Base-by-base conservation (phyloP, 2,113 vertebrate species). In the Nesogale talazaci region DNA sequence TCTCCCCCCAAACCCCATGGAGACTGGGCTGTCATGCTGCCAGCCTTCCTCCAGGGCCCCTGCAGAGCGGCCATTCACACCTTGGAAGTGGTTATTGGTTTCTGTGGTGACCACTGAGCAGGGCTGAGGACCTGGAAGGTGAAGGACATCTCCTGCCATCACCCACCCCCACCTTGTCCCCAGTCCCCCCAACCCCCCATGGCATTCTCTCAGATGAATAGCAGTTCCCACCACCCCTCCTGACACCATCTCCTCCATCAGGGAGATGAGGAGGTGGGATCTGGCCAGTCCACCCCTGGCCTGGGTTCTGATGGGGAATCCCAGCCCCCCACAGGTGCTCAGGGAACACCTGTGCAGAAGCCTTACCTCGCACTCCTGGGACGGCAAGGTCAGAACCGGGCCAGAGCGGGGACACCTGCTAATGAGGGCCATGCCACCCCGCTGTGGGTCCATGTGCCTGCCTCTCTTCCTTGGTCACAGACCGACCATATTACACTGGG, bases 361-460 rank as follows among this genome's bases (percentile, higher is more conserved):
- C 70, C 86, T 42, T 42, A 88, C 14, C 20, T 11, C 12, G 27
- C 91, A 76, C 52, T 87, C 89, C 74, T 94, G 84, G 92, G 96
- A 94, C 3, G 38, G 89, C 81, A 95, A 95, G 94, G 93, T 94
- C 94, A 96, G 76, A 83, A 69, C 40, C 69, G 56, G 42, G 59
- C 75, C 84, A 92, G 80, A 95, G 63, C 93, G 92, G 65, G 65
- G 67, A 90, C 0, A 27, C 65, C 87, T 36, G 59, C 85, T 97
- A 97, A 96, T 76, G 91, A 97, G 91, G 40, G 25, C n/a, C 38
- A 82, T 89, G 94, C 93, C 95, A 94, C 59, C 25, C 87, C 89
- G 70, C 65, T 63, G 81, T 89, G 94, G 96, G 86, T 84, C 87
- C 95, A 95, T 97, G 96, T 94, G 84, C 92, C 91, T 79, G 69